Evolutionary conservation across 2,888 invertebrate genomes (phyloP).

Genomic region (Anthophora plumipes): DNA sequence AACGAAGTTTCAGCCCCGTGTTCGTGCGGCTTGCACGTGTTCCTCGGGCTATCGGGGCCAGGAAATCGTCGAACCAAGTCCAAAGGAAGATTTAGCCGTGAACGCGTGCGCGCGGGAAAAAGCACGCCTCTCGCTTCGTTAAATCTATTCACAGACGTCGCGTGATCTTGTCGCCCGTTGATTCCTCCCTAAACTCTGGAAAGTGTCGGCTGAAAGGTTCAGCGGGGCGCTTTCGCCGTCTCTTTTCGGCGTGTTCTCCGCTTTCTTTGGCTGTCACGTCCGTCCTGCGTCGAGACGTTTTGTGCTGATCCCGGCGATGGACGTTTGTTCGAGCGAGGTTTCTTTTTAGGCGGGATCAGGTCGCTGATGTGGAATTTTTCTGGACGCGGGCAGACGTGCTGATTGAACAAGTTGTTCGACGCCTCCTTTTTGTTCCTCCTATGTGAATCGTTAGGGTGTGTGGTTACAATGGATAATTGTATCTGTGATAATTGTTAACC

Average conservation of each 20-base stretch:
- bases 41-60: conserved; percentile 35
- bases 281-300: not conserved
- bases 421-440: too few species aligned
- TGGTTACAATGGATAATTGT: too few species aligned
- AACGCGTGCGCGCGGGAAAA: conserved; percentile 12
- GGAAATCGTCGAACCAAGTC: conserved; percentile 22
- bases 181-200: conserved; percentile 53
- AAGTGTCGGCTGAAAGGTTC: conserved; percentile 35
- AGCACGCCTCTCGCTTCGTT: conserved; percentile 62
- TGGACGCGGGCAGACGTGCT: too few species aligned
- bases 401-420: too few species aligned
- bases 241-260: not conserved
- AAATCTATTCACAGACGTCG: conserved; percentile 62
- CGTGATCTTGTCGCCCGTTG: conserved; percentile 45
- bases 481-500: too few species aligned
- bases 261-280: not conserved
- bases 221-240: not conserved
- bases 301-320: not conserved
- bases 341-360: too few species aligned
- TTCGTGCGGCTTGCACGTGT: conserved; percentile 56
- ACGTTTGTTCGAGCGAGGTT: too few species aligned
- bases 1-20: conserved; percentile 31
- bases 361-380: too few species aligned
- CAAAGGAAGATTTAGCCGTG: conserved; percentile 27
- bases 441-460: too few species aligned